Evolutionary conservation across 2,888 invertebrate species (phyloP), one percentile per base, ranked within the genome.

Genomic region (Lasioglossum calceatum): DNA sequence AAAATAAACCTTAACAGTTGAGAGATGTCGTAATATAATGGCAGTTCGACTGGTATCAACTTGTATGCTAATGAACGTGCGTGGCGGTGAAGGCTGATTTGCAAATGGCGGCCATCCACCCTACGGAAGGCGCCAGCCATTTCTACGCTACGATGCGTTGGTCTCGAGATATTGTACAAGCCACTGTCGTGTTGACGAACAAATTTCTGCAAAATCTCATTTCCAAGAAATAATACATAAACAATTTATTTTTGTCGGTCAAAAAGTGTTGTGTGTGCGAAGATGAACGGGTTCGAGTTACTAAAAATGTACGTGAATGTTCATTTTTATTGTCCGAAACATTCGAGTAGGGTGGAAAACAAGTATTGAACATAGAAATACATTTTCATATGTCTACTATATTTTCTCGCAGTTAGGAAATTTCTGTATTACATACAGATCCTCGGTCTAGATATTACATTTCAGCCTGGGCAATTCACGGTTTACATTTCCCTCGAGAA

Each of bases 101-200:
- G 91, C 90, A 92, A 92, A 92, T 92, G 92, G 92, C 92, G 92
- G 85, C 87, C 84, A 75, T 77, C 81, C 77, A 88, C 86, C 85
- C 87, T 82, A 54, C 77, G 73, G 79, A 82, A 81, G 77, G 39
- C 90, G 91, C 82, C 92, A 92, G 92, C 92, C 92, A 92, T 92
- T 92, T 92, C 91, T 92, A 92, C 92, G 92, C 90, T 77, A 54
- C 74, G 67, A 58, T 47, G 70, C 74, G 73, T 80, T 82, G 61
- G 32, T 14, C 39, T 42, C 79, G 23, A 54, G 14, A n/a, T 71
- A 39, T 42, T n/a, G n/a, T 42, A 71, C 42, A n/a, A 71, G n/a
- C 42, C 71, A 10, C n/a, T 42, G n/a, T 71, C n/a, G 39, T 12
- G 14, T 42, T 5, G 12, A 5, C 42, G 42, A 10, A 12, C 19